Conservation (phyloP, 2,888 invertebrate species). For the Xestobium rufovillosum region DNA sequence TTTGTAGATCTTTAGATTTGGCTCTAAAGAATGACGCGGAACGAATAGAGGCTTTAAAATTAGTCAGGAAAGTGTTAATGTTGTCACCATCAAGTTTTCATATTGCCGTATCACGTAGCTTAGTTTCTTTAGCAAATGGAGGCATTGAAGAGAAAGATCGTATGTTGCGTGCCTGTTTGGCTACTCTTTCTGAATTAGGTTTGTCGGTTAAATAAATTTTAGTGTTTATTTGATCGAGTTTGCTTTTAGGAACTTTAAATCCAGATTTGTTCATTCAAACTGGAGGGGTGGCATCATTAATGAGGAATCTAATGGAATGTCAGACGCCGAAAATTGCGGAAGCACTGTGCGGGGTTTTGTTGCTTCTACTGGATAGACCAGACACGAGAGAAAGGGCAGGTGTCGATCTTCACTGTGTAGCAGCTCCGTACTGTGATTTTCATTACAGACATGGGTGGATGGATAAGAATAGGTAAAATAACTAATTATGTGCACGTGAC, state of each 20-base stretch:
- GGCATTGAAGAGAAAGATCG: slow-evolving; percentile 74
- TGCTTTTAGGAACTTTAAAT: slow-evolving; percentile 65
- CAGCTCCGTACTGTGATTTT: slow-evolving; percentile 91
- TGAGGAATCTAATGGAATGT: slow-evolving; percentile 76
- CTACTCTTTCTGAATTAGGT: slow-evolving; percentile 84
- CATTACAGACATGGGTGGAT: slow-evolving; percentile 67
- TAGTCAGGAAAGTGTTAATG: slow-evolving; percentile 65
- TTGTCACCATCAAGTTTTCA: slow-evolving; percentile 63
- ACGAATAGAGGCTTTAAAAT: slow-evolving; percentile 81
- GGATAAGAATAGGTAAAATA: slow-evolving; percentile 58
- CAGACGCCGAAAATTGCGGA: slow-evolving; percentile 86
- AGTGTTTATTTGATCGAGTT: slow-evolving; percentile 2
- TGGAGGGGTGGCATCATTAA: slow-evolving; percentile 76
- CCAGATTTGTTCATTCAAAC: slow-evolving; percentile 70
- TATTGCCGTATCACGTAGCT: slow-evolving; percentile 65
- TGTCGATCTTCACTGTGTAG: slow-evolving; percentile 77
- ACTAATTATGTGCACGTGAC: no score
- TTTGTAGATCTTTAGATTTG: slow-evolving; percentile 74
- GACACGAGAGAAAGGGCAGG: slow-evolving; percentile 66
- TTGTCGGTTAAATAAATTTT: slow-evolving; percentile 16
- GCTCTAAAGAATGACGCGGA: slow-evolving; percentile 87
- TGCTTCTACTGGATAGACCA: slow-evolving; percentile 80
- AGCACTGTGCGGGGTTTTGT: slow-evolving; percentile 77
- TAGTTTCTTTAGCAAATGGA: slow-evolving; percentile 77
- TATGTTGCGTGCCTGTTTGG: slow-evolving; percentile 75